phyloP scores from a whole-genome alignment of 2,888 invertebrate species.

The Stenolophus ochropezus region DNA sequence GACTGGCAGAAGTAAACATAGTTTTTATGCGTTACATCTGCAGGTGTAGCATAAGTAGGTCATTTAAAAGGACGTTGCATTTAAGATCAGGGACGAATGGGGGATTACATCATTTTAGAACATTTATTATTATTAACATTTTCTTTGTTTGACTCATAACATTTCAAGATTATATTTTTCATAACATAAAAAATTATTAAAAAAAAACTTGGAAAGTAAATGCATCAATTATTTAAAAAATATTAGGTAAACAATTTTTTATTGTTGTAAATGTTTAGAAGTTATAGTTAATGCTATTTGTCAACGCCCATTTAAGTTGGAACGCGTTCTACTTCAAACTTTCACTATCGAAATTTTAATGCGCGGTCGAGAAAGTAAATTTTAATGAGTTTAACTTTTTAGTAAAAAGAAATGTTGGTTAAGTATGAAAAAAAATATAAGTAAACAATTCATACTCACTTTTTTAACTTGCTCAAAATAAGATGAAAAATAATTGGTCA shows the following conservation, averaged over 20 bases:
- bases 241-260: background rate
- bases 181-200: background rate
- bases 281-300: conserved; percentile 9
- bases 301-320: conserved; percentile 51
- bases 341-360: conserved; percentile 58
- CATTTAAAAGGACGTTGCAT: conserved; percentile 38
- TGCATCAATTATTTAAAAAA: background rate
- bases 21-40: conserved; percentile 35
- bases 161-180: background rate
- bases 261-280: conserved; percentile 16
- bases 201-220: background rate
- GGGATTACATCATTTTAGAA: conserved; percentile 16
- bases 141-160: background rate
- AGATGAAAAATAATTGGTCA: background rate
- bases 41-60: conserved; percentile 58
- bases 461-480: background rate
- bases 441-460: conserved; percentile 30
- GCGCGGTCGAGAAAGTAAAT: conserved; percentile 50
- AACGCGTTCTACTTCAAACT: conserved; percentile 32
- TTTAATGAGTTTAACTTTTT: conserved; percentile 15
- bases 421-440: background rate
- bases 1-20: conserved; percentile 15
- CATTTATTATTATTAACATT: background rate
- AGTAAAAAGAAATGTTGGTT: conserved; percentile 12
- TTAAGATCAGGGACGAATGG: conserved; percentile 48